Base-by-base conservation (phyloP, 2,888 invertebrate species). In the Hirtodrosophila duncani region DNA sequence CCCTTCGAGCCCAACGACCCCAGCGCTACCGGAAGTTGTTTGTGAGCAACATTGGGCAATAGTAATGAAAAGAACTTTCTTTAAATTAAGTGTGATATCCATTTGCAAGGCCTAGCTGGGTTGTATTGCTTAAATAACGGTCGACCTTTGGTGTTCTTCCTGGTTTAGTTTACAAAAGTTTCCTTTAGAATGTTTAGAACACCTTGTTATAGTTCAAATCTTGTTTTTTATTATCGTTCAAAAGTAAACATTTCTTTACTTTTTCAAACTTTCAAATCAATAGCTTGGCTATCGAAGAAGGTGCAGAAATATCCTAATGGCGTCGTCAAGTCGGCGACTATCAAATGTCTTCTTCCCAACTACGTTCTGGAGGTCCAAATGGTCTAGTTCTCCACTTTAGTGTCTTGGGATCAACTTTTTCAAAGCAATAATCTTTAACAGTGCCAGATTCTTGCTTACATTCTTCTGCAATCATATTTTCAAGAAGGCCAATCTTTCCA, bases 51-150 rank as follows among this genome's bases (percentile, higher is more conserved):
- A n/a, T n/a, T n/a, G n/a, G n/a, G n/a, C n/a, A n/a, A n/a, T n/a
- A n/a, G n/a, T n/a, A n/a, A n/a, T n/a, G n/a, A n/a, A n/a, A n/a
- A n/a, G n/a, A n/a, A n/a, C n/a, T n/a, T n/a, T n/a, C n/a, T n/a
- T n/a, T n/a, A n/a, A n/a, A n/a, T n/a, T n/a, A n/a, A n/a, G n/a
- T n/a, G n/a, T n/a, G n/a, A n/a, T n/a, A n/a, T 45, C 49, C 34
- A 63, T 31, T 57, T 61, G 41, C 46, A 49, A 3, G 41, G 52
- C 13, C 57, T 52, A 30, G 48, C 42, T 42, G 49, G 56, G 34
- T 42, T 51, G 18, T 56, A 57, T 43, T 63, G 51, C 23, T 55
- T 60, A 10, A 37, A 58, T 46, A 26, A 38, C 33, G 16, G 37
- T 43, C n/a, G n/a, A 42, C 13, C 46, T 51, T 51, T 51, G 29